phyloP scores from a whole-genome alignment of 2,113 vertebrate genomes.

The Cinclus cinclus region DNA sequence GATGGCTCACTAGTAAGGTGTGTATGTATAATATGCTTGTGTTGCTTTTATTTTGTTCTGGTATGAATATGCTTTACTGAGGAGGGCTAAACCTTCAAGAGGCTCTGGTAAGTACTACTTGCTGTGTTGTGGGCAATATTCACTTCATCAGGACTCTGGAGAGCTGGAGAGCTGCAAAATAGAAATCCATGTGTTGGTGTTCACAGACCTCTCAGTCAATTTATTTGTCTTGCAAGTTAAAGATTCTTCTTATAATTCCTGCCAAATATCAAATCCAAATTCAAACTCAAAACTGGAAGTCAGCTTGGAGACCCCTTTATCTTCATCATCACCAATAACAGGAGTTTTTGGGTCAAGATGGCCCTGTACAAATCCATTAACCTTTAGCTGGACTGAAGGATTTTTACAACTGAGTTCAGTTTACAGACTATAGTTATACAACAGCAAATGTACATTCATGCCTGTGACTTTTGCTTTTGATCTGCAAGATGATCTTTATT shows the following conservation, averaged over 20 bases:
- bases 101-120: background rate
- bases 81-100: background rate
- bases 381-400: background rate
- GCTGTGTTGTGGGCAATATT: background rate
- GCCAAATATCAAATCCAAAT: background rate
- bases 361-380: background rate
- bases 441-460: background rate
- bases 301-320: background rate
- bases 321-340: background rate
- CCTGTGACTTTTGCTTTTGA: background rate
- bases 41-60: background rate
- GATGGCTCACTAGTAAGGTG: background rate
- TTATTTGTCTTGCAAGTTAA: background rate
- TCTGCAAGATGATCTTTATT: background rate
- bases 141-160: background rate
- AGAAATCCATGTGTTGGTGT: background rate
- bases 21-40: accelerated
- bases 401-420: background rate
- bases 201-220: background rate
- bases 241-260: background rate
- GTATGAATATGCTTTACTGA: background rate
- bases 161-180: background rate
- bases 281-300: background rate
- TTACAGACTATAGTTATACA: background rate
- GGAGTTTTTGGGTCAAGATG: background rate